Base-by-base conservation (phyloP, 2,113 vertebrate genomes). In the Dicaeum eximium region DNA sequence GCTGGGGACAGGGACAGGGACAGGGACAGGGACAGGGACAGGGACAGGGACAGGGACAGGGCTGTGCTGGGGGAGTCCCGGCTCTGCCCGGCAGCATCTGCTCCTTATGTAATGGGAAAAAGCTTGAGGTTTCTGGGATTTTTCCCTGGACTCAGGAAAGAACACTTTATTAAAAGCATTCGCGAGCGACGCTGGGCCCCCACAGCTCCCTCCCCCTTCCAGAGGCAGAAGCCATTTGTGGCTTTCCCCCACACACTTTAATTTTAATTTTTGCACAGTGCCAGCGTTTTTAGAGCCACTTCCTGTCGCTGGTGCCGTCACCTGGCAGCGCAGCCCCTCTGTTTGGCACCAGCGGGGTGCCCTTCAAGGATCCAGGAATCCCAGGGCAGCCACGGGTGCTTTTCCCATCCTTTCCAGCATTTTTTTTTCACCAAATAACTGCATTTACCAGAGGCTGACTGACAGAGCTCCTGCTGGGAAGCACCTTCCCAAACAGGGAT, bases 121-220 rank as follows among this genome's bases (percentile, higher is more conserved):
- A 91, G 14, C 40, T 87, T 81, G 94, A 94, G 91, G 94, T 94
- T 95, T 95, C 53, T 7, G 24, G 57, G 45, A 33, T 82, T 82
- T 71, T 91, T 91, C 85, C 71, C 86, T 82, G 95, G 95, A 93
- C 50, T 25, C 38, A 91, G 94, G 86, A 93, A 97, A 91, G 96
- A 96, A 97, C 95, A 97, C 30, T 97, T 97, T 67, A 97, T 97
- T 97, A 92, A 95, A 97, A 97, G 91, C 96, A 97, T 67, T 96
- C 84, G 92, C 0, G 2, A 96, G 77, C 0, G 0, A 2, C 0
- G 24, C 60, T 31, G 77, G 72, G 88, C 38, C 67, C 72, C 1
- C 64, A 37, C 65, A 74, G 42, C 86, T 80, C 86, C 60, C 37
- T 88, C 65, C 75, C 88, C 38, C 33, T 15, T 35, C 19, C 18